Base-by-base conservation (phyloP, 2,888 invertebrate species). In the Archips crataeganus region DNA sequence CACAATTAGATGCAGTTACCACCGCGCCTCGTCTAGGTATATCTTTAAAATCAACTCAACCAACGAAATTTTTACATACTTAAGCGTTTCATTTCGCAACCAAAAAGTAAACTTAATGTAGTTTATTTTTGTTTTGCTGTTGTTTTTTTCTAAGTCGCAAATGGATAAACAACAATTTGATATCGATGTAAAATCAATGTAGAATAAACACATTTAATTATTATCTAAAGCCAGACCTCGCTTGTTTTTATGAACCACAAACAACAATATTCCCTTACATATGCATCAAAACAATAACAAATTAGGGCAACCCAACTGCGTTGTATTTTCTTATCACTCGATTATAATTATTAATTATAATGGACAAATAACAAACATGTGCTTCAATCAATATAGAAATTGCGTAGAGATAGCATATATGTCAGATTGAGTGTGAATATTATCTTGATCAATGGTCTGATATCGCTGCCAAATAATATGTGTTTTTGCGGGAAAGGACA, bases 221-320 rank as follows among this genome's bases (percentile, higher is more conserved):
- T 57, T 57, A 57, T 57, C 57, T 11, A 11, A 32, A 57, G 32
- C 57, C 32, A 57, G 4, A 54, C 2, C 9, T 32, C 11, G 23
- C 51, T 6, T 32, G 32, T 57, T 57, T 61, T 13, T 61, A 57
- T n/a, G 54, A 9, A 45, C 3, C 10, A 34, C 32, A 34, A 70
- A 63, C 15, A 47, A 45, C 9, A 23, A 70, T 54, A 54, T 45
- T 8, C 51, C 36, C 9, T 23, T 32, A 6, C 15, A 4, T 36
- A n/a, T 60, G 60, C 60, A 42, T 34, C 59, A 65, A 65, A 65
- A 71, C 57, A 71, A 71, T 59, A 65, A 59, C 47, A 57, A 70
- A 57, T 36, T 62, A 54, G 32, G 49, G 47, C 54, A 57, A 11
- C 5, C 11, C 60, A 60, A 65, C 39, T 61, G 60, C 60, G 65